Base-by-base conservation (phyloP, 37 sponge, comb jelly and placozoan species). In the Halichondria panicea region DNA sequence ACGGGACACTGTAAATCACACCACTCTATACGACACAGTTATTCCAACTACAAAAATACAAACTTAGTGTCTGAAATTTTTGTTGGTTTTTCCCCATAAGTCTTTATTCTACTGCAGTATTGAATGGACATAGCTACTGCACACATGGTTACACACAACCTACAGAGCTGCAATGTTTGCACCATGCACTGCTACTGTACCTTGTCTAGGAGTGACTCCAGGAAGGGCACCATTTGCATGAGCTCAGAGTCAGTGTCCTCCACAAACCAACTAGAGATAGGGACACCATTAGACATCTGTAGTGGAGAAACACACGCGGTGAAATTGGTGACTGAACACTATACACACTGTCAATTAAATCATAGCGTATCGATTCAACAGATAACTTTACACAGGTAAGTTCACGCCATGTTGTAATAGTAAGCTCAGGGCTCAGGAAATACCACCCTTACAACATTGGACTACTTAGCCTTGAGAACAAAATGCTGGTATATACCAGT, bases 271-370 rank as follows among this genome's bases (percentile, higher is more conserved):
- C 91, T 85, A 64, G 77, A 86, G 41, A 98, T 98, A 1, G 99
- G 99, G 34, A 98, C 90, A 2, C 99, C 99, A 82, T 98, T 98
- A 24, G 88, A 90, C 66, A 98, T 50, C 91, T 93, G 55, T 33
- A 81, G 42, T 37, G 43, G 66, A 45, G 59, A n/a, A n/a, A n/a
- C n/a, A n/a, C n/a, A n/a, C n/a, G n/a, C n/a, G 11, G 52, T 48
- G 15, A 48, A 48, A 48, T 15, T 48, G 15, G 11, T 15, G 13
- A 48, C 52, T 48, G 52, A 11, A 18, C 15, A 15, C 52, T 60
- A 58, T 31, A 11, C 31, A 68, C 30, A 65, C 66, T 33, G 13
- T 9, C 35, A 34, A 15, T 22, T 27, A 7, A 65, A 65, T n/a
- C n/a, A n/a, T n/a, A n/a, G n/a, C n/a, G n/a, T n/a, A n/a, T n/a